Evolutionary conservation across 2,113 vertebrate genomes (phyloP).

Genomic region (Paedocypris sp.): DNA sequence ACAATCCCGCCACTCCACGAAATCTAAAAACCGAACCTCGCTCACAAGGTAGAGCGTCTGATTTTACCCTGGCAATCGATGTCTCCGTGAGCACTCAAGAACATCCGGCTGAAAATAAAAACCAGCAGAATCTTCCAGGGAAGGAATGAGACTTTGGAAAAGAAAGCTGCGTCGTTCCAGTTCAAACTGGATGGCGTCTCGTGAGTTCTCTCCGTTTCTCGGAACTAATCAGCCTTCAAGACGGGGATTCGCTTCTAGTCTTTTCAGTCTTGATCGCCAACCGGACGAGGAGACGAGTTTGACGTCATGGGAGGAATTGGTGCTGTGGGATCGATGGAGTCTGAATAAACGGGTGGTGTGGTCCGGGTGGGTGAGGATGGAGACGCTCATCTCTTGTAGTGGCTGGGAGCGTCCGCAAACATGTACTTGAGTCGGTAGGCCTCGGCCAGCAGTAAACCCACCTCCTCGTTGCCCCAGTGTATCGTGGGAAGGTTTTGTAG

Average conservation of each 20-base stretch:
- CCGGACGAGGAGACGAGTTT: neutral
- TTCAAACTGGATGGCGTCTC: no score
- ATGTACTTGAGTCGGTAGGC: constrained; percentile 98
- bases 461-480: constrained; percentile 98
- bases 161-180: no score
- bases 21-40: no score
- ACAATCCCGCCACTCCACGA: no score
- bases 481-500: constrained; percentile 97
- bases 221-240: neutral
- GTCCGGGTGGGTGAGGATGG: neutral
- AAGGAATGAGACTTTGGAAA: no score
- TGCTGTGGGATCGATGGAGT: neutral
- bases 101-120: no score
- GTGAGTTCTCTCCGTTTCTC: no score
- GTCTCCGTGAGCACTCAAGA: no score
- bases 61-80: no score
- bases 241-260: neutral
- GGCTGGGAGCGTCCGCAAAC: constrained; percentile 95
- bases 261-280: neutral
- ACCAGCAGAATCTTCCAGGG: no score
- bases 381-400: constrained; percentile 84
- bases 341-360: neutral
- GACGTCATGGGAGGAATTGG: neutral
- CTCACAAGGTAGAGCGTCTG: no score
- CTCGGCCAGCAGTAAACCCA: constrained; percentile 90